These are phyloP conservation scores for Luidia sarsii DNA, from an alignment of 53 echinoderm and acorn worm species.

Conservation along the genomic window DNA sequence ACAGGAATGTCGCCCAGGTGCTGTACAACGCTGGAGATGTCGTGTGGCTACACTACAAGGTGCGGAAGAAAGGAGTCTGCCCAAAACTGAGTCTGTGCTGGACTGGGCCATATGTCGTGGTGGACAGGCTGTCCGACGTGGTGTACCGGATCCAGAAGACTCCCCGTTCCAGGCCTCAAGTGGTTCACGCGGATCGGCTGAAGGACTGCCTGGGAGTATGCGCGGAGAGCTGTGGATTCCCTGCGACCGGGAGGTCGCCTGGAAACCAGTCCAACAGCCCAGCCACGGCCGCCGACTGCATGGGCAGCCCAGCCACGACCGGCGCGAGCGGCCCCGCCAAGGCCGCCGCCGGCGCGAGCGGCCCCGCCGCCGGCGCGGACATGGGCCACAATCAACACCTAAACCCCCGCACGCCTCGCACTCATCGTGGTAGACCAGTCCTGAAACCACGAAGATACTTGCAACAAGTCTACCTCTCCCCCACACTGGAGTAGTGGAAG, in stretches of 20 bases:
- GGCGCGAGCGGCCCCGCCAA: not conserved
- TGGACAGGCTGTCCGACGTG: slow-evolving; percentile 29
- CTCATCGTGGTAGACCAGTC: not conserved
- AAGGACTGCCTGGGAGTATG: not conserved
- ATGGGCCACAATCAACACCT: not conserved
- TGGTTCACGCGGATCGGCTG: slow-evolving; percentile 14
- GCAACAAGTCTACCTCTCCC: not conserved
- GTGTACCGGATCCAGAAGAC: slow-evolving; percentile 6
- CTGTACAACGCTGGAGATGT: not conserved
- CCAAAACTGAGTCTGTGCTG: slow-evolving; percentile 9
- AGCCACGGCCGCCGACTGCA: no score
- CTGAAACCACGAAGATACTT: not conserved
- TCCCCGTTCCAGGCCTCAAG: not conserved
- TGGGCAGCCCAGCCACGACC: not conserved
- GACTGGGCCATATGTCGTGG: slow-evolving; percentile 11
- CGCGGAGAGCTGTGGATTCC: not conserved
- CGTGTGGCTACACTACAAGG: slow-evolving; percentile 15
- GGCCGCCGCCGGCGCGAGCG: not conserved
- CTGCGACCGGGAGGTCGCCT: not conserved
- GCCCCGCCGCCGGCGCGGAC: not conserved
- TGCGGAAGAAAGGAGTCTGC: slow-evolving; percentile 6
- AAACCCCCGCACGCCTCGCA: not conserved
- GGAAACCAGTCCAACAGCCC: not conserved
- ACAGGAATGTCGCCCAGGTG: slow-evolving; percentile 1
- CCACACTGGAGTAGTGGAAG: not conserved